A percentile compares a stretch with the other conserved stretches of the same genome.
Conservation (phyloP, 2,113 vertebrate species). For the Calcarius ornatus region DNA sequence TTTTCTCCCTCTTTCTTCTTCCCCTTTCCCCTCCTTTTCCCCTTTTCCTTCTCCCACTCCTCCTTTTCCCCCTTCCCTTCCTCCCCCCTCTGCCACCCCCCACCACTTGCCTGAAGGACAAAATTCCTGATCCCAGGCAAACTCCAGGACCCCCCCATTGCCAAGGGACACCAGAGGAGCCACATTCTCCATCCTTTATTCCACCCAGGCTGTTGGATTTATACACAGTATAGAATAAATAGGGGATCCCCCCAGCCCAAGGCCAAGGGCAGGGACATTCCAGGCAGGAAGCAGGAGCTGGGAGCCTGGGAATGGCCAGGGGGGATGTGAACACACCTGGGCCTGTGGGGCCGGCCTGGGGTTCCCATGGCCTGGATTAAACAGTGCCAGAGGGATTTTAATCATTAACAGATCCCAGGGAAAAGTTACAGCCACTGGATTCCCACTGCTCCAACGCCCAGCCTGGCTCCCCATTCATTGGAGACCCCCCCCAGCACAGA, state of each 20-base stretch:
- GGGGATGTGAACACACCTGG: not conserved
- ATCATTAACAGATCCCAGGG: not conserved
- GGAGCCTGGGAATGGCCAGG: not conserved
- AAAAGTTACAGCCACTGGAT: not conserved
- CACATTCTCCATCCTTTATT: conserved; percentile 7
- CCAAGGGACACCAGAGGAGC: not conserved
- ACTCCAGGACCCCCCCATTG: not conserved
- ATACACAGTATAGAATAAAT: conserved; percentile 35
- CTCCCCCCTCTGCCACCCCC: not conserved
- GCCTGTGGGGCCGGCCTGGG: not conserved
- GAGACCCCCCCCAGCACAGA: not conserved
- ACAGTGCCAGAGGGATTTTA: conserved; percentile 17
- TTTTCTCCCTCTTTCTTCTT: not conserved
- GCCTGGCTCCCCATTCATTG: accelerated
- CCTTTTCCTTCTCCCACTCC: not conserved
- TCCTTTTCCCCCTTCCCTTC: too few species aligned
- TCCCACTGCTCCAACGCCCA: accelerated
- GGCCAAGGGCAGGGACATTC: not conserved
- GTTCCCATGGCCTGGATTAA: conserved; percentile 1
- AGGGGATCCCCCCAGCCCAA: not conserved
- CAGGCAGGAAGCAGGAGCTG: not conserved
- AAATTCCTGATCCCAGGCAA: not conserved
- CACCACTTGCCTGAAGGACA: not conserved
- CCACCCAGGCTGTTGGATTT: not conserved
- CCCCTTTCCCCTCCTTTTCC: not conserved